Evolutionary conservation across 2,888 invertebrate genomes (phyloP).

Genomic region (Rhorus exstirpatorius): DNA sequence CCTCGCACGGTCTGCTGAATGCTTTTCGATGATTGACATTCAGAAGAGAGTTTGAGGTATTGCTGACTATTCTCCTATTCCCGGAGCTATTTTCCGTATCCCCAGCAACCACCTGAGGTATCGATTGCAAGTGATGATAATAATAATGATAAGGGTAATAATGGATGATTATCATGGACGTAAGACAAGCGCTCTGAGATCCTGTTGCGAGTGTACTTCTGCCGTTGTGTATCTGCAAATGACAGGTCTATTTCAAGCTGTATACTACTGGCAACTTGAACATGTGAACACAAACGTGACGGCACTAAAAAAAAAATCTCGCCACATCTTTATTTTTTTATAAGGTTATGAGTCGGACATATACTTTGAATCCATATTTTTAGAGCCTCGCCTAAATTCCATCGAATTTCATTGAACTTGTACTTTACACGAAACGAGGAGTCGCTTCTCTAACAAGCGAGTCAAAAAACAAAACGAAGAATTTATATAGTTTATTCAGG

Average conservation of each 20-base stretch:
- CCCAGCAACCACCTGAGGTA: conserved; percentile 27
- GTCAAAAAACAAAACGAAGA: neutral
- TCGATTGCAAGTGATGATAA: conserved; percentile 42
- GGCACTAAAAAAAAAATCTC: no score
- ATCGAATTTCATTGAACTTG: no score
- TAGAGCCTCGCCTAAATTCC: no score
- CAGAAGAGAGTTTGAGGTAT: conserved; percentile 43
- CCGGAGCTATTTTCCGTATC: neutral
- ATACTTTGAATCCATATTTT: no score
- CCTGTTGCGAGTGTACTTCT: no score
- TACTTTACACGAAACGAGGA: conserved; percentile 5
- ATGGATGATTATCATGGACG: conserved; percentile 14
- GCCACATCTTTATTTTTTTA: no score
- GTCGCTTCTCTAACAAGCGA: neutral
- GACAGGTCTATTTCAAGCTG: no score
- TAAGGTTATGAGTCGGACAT: no score
- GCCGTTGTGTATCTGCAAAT: no score
- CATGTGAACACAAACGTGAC: no score
- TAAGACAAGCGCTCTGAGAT: no score
- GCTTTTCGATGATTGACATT: conserved; percentile 41
- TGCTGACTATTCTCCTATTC: neutral
- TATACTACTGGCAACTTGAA: no score
- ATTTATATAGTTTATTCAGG: neutral
- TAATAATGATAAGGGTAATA: conserved; percentile 41
- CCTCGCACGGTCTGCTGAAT: conserved; percentile 40